Evolutionary conservation across 2,797 vertebrate genomes (phyloP).

Genomic region (Naso thynnoides): DNA sequence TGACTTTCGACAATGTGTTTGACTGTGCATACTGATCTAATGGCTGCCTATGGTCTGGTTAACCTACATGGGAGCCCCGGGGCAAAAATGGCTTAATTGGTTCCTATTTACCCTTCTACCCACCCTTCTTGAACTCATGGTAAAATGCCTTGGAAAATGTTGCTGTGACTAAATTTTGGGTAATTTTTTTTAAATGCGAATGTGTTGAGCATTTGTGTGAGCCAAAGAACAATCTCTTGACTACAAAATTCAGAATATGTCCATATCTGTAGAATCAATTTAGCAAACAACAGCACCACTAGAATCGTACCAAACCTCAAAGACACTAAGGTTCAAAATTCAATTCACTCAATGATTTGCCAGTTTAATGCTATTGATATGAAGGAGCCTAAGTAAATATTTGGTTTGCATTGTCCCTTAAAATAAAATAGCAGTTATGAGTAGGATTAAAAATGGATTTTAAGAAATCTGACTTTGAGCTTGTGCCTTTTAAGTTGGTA

Average conservation of each 20-base stretch:
- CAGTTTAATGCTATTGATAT: no score
- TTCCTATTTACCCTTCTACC: not conserved
- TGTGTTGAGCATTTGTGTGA: not conserved
- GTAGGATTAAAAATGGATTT: not conserved
- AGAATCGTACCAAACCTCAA: not conserved
- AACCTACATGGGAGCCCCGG: not conserved
- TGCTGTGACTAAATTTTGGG: not conserved
- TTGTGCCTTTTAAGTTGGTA: not conserved
- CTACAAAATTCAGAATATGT: not conserved
- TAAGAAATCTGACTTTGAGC: not conserved
- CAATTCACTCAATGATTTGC: not conserved
- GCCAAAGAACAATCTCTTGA: not conserved
- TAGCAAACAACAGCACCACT: no score
- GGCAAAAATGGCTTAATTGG: not conserved
- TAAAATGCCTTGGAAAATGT: not conserved
- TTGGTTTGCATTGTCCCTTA: not conserved
- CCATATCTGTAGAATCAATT: not conserved
- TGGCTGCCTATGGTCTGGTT: not conserved
- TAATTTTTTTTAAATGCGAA: not conserved
- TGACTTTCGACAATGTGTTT: slow-evolving; percentile 26
- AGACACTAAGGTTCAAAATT: not conserved
- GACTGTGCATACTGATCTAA: slow-evolving; percentile 15
- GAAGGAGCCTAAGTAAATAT: not conserved
- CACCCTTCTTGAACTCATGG: not conserved
- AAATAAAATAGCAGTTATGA: not conserved